Conservation (phyloP, 2,888 invertebrate species). For the Blomia tropicalis region DNA sequence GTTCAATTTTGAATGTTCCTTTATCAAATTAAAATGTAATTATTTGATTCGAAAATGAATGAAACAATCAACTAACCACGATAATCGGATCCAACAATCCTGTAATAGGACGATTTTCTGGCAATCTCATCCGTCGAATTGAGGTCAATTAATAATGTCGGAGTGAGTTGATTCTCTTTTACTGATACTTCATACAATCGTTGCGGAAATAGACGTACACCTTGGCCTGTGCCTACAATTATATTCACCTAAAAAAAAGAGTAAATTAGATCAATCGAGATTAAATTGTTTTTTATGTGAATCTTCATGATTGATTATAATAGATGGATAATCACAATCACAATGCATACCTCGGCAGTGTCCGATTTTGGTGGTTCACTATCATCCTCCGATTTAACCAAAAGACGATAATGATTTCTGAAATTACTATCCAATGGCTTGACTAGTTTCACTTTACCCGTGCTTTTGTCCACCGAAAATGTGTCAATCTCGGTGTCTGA, state of each 20-base stretch:
- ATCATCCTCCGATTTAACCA: constrained; percentile 31
- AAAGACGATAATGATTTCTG: constrained; percentile 31
- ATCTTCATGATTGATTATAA: neutral
- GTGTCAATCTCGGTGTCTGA: constrained; percentile 31
- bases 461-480: constrained; percentile 30
- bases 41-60: neutral
- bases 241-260: constrained; percentile 30
- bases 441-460: constrained; percentile 32
- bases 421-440: constrained; percentile 32
- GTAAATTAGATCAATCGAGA: neutral
- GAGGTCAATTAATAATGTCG: constrained; percentile 50
- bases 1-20: constrained; percentile 54
- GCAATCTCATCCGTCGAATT: constrained; percentile 50
- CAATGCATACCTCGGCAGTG: constrained; percentile 30
- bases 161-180: constrained; percentile 60
- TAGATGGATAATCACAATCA: neutral
- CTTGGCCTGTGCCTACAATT: constrained; percentile 33
- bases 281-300: neutral
- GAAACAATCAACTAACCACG: constrained; percentile 32
- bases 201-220: constrained; percentile 32
- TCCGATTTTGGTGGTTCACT: constrained; percentile 32
- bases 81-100: constrained; percentile 32
- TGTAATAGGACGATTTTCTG: constrained; percentile 32
- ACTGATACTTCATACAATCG: constrained; percentile 62
- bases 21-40: constrained; percentile 28